These are phyloP conservation scores for Sylvia atricapilla DNA, from an alignment of 2,113 vertebrate genomes.

Conservation along the genomic window DNA sequence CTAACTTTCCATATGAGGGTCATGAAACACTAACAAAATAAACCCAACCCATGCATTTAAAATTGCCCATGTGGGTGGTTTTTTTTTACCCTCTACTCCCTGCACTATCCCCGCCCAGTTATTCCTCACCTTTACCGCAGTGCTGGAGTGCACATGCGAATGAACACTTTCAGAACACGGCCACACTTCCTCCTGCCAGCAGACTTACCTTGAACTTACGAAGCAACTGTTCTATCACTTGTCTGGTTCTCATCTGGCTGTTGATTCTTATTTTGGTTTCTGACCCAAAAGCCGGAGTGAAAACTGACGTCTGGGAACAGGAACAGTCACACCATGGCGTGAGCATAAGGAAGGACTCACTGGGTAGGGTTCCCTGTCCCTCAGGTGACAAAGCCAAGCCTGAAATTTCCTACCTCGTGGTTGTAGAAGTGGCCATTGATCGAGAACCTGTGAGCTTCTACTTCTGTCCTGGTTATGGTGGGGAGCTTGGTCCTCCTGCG, in stretches of 20 bases:
- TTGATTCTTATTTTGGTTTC: slow-evolving; percentile 87
- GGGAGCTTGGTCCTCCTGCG: slow-evolving; percentile 70
- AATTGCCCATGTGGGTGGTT: accelerated
- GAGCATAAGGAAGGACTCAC: background rate
- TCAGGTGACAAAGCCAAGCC: background rate
- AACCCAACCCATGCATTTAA: accelerated
- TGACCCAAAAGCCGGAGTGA: slow-evolving; percentile 85
- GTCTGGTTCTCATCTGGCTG: slow-evolving; percentile 85
- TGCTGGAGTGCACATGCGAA: accelerated
- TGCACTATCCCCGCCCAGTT: accelerated
- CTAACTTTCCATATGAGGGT: background rate
- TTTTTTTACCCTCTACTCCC: accelerated
- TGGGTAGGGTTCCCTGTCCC: background rate
- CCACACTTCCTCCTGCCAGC: background rate
- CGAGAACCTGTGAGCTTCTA: slow-evolving; percentile 82
- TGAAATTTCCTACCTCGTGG: slow-evolving; percentile 76
- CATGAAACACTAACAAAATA: accelerated
- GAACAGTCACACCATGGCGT: accelerated
- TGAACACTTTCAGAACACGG: accelerated
- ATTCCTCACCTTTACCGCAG: accelerated
- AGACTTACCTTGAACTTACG: slow-evolving; percentile 88
- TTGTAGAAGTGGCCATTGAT: slow-evolving; percentile 96
- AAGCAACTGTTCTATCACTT: slow-evolving; percentile 87
- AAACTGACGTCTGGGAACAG: slow-evolving; percentile 85
- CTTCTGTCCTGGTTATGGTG: slow-evolving; percentile 61